Evolutionary conservation across 2,888 invertebrate species (phyloP).

Genomic region (Cynaeus angustus): DNA sequence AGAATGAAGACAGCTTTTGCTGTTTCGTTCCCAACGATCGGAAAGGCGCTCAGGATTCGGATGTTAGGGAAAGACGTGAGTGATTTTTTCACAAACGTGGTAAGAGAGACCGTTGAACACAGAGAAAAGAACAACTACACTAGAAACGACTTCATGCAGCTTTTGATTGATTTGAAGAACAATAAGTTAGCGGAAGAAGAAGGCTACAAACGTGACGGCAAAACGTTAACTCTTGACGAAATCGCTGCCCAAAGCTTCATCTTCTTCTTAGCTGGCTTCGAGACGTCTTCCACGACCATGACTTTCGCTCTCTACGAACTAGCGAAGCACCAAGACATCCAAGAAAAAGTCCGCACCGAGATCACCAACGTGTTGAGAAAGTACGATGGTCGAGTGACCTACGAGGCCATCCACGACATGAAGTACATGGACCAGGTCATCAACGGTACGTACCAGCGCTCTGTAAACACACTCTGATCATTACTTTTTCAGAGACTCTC

Average conservation of each 20-base stretch:
- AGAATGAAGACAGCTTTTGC: conserved; percentile 23
- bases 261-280: conserved; percentile 54
- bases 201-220: conserved; percentile 11
- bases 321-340: conserved; percentile 52
- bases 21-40: conserved; percentile 1
- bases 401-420: conserved; percentile 55
- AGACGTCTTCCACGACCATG: conserved; percentile 57
- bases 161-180: conserved; percentile 71
- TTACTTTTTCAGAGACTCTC: no score
- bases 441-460: no score
- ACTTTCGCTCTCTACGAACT: conserved; percentile 54
- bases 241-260: conserved; percentile 41
- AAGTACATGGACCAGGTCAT: conserved; percentile 53
- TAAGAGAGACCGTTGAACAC: conserved; percentile 70
- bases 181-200: background rate
- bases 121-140: conserved; percentile 70
- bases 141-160: conserved; percentile 74
- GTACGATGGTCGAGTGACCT: conserved; percentile 51
- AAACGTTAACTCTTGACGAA: conserved; percentile 20
- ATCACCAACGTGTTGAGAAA: conserved; percentile 48
- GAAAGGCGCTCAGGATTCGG: background rate
- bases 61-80: background rate
- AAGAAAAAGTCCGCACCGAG: conserved; percentile 53
- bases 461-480: no score
- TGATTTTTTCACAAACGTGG: conserved; percentile 49